Base-by-base conservation (phyloP, 92 coral and sea anemone species). In the Zoanthus sociatus region DNA sequence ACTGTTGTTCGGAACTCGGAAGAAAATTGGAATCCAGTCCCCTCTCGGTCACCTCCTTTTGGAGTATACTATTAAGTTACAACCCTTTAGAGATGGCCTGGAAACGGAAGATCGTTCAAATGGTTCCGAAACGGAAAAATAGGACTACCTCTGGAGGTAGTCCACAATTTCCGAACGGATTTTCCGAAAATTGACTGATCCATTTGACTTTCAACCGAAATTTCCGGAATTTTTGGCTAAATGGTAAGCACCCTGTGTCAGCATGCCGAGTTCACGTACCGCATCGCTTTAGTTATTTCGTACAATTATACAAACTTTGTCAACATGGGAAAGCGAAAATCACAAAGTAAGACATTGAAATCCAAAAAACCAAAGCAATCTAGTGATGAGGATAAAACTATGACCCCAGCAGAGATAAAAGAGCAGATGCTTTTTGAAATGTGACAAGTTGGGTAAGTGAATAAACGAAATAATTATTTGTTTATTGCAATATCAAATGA, bases 261-360 rank as follows among this genome's bases (percentile, higher is more conserved):
- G 42, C 42, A 37, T 67, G 72, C 72, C 72, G 2, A 67, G 31
- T 67, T 5, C 21, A 67, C 72, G 20, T 67, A 16, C 26, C 26
- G 72, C 21, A 67, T 67, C 72, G 21, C 20, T 67, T 67, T 67
- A 67, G 26, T 67, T 31, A 67, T 67, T 37, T 37, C 42, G 42
- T 37, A 37, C 42, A 37, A 37, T 37, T 37, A 37, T 37, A 37
- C 42, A 37, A 37, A 37, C 42, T 37, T 37, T 37, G 9, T 67
- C 20, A 67, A 67, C 72, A 67, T 67, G 20, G 72, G 72, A 21
- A 67, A 67, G 31, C 37, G 72, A 67, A 67, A 67, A 67, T 67
- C 72, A 18, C 21, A 67, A 14, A 67, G 72, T 67, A 67, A 16
- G 26, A 67, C 20, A 67, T 67, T 56, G 3, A 56, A 56, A 56